A percentile compares a stretch with the other conserved stretches of the same genome.
phyloP scores from a whole-genome alignment of 2,797 vertebrate species.

The Lacerta bilineata region DNA sequence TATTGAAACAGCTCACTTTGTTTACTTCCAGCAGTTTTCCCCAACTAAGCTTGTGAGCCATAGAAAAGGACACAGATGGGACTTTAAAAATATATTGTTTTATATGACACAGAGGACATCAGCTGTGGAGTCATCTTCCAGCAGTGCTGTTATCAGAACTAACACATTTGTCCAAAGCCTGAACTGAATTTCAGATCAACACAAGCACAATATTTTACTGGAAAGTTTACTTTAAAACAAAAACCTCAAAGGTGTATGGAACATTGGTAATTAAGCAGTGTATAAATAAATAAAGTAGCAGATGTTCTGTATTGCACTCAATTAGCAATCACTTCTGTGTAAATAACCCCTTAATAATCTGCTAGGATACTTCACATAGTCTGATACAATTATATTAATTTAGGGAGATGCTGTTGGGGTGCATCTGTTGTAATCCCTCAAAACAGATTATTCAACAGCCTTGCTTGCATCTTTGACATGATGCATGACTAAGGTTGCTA shows the following conservation, averaged over 20 bases:
- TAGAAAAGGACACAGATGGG: neutral
- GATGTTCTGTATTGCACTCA: neutral
- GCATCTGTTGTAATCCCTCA: neutral
- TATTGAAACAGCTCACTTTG: neutral
- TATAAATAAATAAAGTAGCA: too few species aligned
- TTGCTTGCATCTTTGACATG: neutral
- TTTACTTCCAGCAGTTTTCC: neutral
- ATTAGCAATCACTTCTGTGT: slow-evolving; percentile 6
- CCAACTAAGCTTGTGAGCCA: neutral
- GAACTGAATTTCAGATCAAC: neutral
- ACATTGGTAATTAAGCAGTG: too few species aligned
- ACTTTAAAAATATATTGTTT: slow-evolving; percentile 1
- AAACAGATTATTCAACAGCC: neutral
- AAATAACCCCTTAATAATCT: neutral
- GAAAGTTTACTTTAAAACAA: neutral
- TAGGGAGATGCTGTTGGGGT: neutral
- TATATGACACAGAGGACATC: neutral
- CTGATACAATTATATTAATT: neutral
- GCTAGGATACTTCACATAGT: neutral
- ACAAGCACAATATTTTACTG: neutral
- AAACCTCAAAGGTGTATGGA: too few species aligned
- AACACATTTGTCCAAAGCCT: neutral
- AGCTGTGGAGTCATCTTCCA: neutral
- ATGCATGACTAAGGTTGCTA: neutral
- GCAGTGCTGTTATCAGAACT: neutral